Percentiles rank a stretch among this genome's conserved stretches.
phyloP scores from a whole-genome alignment of 2,113 vertebrate species.

The Notechis scutatus region DNA sequence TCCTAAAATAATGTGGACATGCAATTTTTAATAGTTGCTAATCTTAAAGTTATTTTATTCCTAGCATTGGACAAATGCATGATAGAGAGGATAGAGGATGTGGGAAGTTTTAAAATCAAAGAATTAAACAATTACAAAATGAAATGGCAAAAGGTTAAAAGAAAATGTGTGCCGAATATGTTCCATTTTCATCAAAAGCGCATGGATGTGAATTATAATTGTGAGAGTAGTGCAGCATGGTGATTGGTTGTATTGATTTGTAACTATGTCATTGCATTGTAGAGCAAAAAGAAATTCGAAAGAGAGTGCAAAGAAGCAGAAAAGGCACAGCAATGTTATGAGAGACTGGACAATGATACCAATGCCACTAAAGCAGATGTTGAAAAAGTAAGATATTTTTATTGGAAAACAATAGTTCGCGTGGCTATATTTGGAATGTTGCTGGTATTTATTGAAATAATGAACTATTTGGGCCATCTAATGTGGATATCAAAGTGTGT shows the following conservation, averaged over 20 bases:
- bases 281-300: slow-evolving; percentile 99
- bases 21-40: background rate
- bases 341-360: slow-evolving; percentile 91
- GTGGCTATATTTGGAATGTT: background rate
- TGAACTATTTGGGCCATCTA: background rate
- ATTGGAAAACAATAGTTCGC: background rate
- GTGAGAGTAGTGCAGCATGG: background rate
- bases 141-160: background rate
- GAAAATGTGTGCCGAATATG: background rate
- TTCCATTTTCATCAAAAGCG: background rate
- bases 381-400: slow-evolving; percentile 85
- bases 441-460: background rate
- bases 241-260: slow-evolving; percentile 35
- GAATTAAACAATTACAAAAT: background rate
- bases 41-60: background rate
- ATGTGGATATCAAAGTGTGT: background rate
- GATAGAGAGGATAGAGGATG: background rate
- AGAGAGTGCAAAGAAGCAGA: slow-evolving; percentile 95
- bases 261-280: slow-evolving; percentile 46
- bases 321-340: slow-evolving; percentile 88
- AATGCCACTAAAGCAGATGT: slow-evolving; percentile 98
- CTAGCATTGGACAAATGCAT: background rate
- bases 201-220: background rate
- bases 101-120: background rate
- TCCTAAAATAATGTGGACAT: background rate